Evolutionary conservation across 2,113 vertebrate genomes (phyloP), one percentile per base, ranked within the genome.

Genomic region (Clinocottus analis): DNA sequence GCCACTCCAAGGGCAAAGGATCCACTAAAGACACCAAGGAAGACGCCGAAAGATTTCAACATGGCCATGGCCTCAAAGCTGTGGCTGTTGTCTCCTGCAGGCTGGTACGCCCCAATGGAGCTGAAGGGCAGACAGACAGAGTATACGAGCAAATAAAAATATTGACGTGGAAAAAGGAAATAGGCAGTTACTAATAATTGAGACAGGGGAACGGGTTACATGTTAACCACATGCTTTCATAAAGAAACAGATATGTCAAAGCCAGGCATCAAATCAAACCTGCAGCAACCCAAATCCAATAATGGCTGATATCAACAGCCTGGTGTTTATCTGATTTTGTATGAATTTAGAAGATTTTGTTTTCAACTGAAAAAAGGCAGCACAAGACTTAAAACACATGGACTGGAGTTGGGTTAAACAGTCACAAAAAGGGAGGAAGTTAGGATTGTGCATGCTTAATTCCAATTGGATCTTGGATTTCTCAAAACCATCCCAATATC

Each of bases 21-120:
- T 21, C 97, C 98, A 79, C 97, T 98, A 91, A 99, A 99, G 87
- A 99, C 96, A 0, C 96, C 97, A 66, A 99, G 92, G 91, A 99
- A 99, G 75, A 98, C 94, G 16, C 98, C 97, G 0, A 99, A 96
- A 31, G 97, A 99, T 75, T 97, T 97, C 81, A 99, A 93, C 96
- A 99, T 94, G 0, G 98, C 98, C 65, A 95, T 96, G 83, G 96
- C 96, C 72, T 99, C 97, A 63, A 99, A 99, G 1, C 96, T 97
- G 94, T 99, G 96, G 87, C 95, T 97, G 93, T 98, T 98, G 93
- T 97, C 96, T 5, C 97, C 97, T 0, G 95, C 93, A 0, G 98
- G 98, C 92, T 98, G 98, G 88, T 99, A 99, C 0, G 97, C 97
- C 75, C 96, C 96, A 2, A 99, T 98, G 1, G 98, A 99, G 49